Base-by-base conservation (phyloP, 2,797 vertebrate genomes). In the Lepidocolaptes lacrymiger region DNA sequence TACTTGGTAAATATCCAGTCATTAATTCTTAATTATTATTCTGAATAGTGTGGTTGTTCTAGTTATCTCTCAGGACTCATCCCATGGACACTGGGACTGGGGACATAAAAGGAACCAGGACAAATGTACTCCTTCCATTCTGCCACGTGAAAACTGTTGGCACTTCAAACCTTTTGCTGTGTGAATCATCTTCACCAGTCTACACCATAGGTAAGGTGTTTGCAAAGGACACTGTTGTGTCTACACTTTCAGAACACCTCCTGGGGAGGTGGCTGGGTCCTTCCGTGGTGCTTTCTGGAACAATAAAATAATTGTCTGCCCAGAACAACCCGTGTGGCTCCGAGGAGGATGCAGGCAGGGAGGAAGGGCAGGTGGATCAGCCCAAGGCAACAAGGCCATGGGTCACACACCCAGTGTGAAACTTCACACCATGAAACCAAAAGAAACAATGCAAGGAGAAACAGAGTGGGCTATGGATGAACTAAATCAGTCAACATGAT, bases 311-410 rank as follows among this genome's bases (percentile, higher is more conserved):
- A 1, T 30, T 1, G 1, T n/a, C 16, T 62, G 16, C 52, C 28
- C 62, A 88, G 73, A 81, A 5, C 10, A 44, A n/a, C 6, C 15
- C 1, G 1, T 0, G 1, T 44, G 36, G 26, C 7, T 88, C 17
- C 36, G 37, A 52, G 21, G 2, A 32, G 39, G 30, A 62, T 62
- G 28, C n/a, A 76, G 64, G 36, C 14, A 43, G 14, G 46, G 41
- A 78, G 43, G 39, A 92, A 78, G 27, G 15, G 14, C 28, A 62
- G 26, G 23, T 41, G 51, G 52, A 44, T n/a, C 3, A 4, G 19
- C 26, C 41, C 2, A 1, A 87, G 39, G 26, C 8, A 59, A 5
- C 39, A 24, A 37, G 21, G 15, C 3, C 26, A 5, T 26, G 58
- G 26, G 21, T 55, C 4, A 3, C 43, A 22, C 46, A 22, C 24